phyloP scores from a whole-genome alignment of 2,797 vertebrate species.

The Eurystomus glaucurus region DNA sequence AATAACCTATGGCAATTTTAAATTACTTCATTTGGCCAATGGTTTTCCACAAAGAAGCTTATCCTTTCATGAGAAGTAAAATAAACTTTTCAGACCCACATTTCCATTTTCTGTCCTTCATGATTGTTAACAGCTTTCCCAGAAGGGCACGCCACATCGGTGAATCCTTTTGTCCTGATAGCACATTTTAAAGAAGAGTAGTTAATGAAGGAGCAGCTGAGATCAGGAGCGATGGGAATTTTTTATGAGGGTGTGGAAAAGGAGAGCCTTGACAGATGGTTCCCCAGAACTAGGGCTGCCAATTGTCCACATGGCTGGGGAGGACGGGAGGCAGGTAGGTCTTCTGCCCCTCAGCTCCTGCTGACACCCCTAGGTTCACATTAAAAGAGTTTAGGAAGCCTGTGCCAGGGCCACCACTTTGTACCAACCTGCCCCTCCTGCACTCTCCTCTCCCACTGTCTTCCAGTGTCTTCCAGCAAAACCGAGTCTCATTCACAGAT shows the following conservation, averaged over 20 bases:
- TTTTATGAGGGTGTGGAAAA: not conserved
- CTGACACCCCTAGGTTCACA: not conserved
- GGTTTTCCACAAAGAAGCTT: not conserved
- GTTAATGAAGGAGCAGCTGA: not conserved
- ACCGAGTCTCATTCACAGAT: not conserved
- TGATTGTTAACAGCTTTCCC: not conserved
- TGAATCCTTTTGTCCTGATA: not conserved
- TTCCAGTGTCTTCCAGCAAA: not conserved
- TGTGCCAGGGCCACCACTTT: not conserved
- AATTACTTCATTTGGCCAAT: not conserved
- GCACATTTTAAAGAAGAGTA: not conserved
- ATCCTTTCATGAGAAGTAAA: not conserved
- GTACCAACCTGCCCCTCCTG: not conserved
- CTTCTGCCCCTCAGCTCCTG: not conserved
- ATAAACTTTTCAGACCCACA: not conserved
- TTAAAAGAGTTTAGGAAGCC: not conserved
- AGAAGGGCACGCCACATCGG: fast-evolving
- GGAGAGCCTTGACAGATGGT: not conserved
- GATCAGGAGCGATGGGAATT: not conserved
- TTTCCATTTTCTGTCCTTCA: not conserved
- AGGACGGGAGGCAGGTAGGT: not conserved
- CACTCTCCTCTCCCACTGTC: not conserved
- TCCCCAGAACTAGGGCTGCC: not conserved
- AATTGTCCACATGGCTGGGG: fast-evolving
- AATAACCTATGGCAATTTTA: not conserved